Evolutionary conservation across 2,797 vertebrate species (phyloP), one percentile per base, ranked within the genome.

Genomic region (Melanogrammus aeglefinus): DNA sequence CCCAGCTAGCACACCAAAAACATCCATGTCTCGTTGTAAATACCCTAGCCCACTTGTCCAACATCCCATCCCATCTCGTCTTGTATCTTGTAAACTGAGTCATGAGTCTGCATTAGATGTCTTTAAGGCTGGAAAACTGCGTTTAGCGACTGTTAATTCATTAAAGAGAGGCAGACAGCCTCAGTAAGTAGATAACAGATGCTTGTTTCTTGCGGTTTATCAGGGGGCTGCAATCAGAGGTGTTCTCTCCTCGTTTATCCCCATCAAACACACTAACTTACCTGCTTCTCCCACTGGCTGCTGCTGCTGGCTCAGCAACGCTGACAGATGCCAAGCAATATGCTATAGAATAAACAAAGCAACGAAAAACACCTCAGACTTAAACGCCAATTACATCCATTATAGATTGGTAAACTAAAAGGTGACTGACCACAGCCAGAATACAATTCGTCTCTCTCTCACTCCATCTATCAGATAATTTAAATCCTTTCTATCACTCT

Each of bases 241-340:
- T 51, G 16, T 13, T 63, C 51, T 57, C 51, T n/a, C 51, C 51
- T 57, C 57, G 7, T 63, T n/a, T 63, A 63, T 63, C 57, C 51
- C 6, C 51, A 57, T 57, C 51, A 63, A n/a, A 63, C 57, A n/a
- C 57, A 63, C 57, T 63, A 77, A 78, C 80, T 80, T 79, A 76
- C 77, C 78, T 75, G 74, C 51, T 44, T 84, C 82, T 73, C 77
- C 73, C 73, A 78, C 66, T 78, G 78, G 83, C 74, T 81, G 76
- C 79, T 81, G 76, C 79, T 80, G 79, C 80, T 83, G n/a, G n/a
- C 79, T 77, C 79, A 51, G 27, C 73, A 79, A 82, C 74, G 81
- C 85, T 83, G 84, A 81, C 86, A 90, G 84, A 84, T 87, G 86
- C 75, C 51, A 39, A 72, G 76, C 79, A 79, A 84, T 83, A 80